Conservation (phyloP, 1,140 invertebrate genomes). For the Bombus huntii region DNA sequence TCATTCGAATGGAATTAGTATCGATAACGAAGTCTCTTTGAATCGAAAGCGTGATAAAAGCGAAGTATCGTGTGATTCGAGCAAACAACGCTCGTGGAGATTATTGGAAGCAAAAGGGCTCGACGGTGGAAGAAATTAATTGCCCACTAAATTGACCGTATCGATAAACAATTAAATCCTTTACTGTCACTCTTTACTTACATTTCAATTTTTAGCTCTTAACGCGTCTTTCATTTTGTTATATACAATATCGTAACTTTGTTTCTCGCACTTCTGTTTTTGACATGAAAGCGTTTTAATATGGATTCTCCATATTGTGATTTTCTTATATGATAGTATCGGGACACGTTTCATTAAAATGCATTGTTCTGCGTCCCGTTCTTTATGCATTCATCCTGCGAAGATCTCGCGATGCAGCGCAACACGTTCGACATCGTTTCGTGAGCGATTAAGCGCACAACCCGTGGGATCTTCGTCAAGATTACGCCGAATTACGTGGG, state of each 20-base stretch:
- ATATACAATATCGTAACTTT: too few species aligned
- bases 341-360: neutral
- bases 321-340: neutral
- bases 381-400: neutral
- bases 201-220: too few species aligned
- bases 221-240: too few species aligned
- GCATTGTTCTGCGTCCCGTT: neutral
- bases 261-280: neutral
- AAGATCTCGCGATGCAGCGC: conserved; percentile 5
- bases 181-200: too few species aligned
- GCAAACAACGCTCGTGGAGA: neutral
- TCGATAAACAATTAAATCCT: neutral
- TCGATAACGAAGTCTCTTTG: neutral
- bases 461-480: conserved; percentile 25
- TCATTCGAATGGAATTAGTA: neutral
- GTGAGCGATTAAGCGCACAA: conserved; percentile 21
- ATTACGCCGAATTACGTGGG: conserved; percentile 22
- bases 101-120: neutral
- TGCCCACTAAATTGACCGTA: neutral
- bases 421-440: conserved; percentile 23
- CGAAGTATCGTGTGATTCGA: neutral
- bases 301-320: neutral
- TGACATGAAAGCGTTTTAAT: neutral
- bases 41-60: neutral
- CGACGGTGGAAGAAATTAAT: neutral